These are phyloP conservation scores for Melolontha melolontha DNA, from an alignment of 2,888 invertebrate species.

Conservation along the genomic window DNA sequence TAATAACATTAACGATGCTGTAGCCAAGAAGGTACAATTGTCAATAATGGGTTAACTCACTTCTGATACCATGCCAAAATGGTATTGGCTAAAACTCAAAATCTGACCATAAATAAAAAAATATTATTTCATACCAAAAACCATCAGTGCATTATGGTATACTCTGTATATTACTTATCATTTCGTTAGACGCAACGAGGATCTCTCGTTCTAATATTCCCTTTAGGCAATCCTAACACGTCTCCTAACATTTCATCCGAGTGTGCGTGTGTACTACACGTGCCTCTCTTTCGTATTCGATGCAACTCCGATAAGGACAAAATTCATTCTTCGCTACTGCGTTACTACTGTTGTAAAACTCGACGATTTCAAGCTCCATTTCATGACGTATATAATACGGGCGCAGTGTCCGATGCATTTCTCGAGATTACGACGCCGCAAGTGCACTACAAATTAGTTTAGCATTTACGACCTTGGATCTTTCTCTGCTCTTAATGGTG, in stretches of 20 bases:
- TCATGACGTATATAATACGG: not conserved
- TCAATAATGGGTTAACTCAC: no score
- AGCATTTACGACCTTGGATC: slow-evolving; percentile 26
- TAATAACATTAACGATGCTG: no score
- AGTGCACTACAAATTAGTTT: slow-evolving; percentile 25
- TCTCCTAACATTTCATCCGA: not conserved
- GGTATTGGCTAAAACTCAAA: no score
- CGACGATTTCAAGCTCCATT: not conserved
- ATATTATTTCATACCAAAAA: no score
- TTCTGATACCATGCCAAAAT: no score
- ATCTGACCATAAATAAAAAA: no score
- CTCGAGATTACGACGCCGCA: slow-evolving; percentile 1
- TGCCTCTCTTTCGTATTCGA: slow-evolving; percentile 23
- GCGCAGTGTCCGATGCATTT: slow-evolving; percentile 1
- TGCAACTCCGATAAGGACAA: slow-evolving; percentile 10
- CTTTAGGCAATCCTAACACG: not conserved
- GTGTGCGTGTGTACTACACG: slow-evolving; percentile 17
- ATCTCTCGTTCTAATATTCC: no score
- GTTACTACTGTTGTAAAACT: not conserved
- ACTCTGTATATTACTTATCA: no score
- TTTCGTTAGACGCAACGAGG: not conserved
- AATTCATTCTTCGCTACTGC: not conserved
- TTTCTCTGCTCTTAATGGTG: not conserved
- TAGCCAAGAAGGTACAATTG: no score
- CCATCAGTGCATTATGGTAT: no score